Evolutionary conservation across 2,888 invertebrate species (phyloP), one percentile per base, ranked within the genome.

Genomic region (Cephus spinipes): DNA sequence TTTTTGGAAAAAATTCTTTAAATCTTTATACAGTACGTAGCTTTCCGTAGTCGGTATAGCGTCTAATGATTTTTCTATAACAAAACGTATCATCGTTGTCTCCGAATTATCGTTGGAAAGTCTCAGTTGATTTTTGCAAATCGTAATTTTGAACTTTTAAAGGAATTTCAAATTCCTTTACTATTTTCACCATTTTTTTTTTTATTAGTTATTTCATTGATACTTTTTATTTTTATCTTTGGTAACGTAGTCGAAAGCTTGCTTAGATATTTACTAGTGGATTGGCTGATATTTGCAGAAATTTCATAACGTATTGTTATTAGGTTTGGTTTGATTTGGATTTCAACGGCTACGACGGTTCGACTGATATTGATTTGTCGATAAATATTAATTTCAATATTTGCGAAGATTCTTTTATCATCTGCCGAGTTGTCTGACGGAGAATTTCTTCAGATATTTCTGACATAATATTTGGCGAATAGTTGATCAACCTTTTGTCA

Each of bases 381-480:
- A 23, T 55, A 55, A 15, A 55, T 55, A 55, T 55, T 55, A 23
- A 55, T 55, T 23, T 55, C 23, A 9, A 55, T 55, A 55, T 55
- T 55, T 55, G 23, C 55, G 55, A 4, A 55, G 55, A 55, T 55
- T 36, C 74, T 69, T 75, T 76, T 76, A 81, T 82, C 76, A 69
- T 32, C n/a, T 73, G 74, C 74, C 81, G 79, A 78, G 79, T 79
- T 77, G 77, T 78, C 68, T 55, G 69, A 75, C 76, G 77, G 74
- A 73, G 69, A 73, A 79, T 73, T 77, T 79, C 69, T 76, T 79
- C 73, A 32, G 73, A 73, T 34, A 79, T 77, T 80, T 75, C 77
- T 74, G 68, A 73, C 35, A 71, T 69, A 30, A 32, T 69, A 35
- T 71, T 32, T 69, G 35, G 31, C 40, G 40, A 40, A 15, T 15